Base-by-base conservation (phyloP, 2,797 vertebrate genomes). In the Lagodon rhomboides region DNA sequence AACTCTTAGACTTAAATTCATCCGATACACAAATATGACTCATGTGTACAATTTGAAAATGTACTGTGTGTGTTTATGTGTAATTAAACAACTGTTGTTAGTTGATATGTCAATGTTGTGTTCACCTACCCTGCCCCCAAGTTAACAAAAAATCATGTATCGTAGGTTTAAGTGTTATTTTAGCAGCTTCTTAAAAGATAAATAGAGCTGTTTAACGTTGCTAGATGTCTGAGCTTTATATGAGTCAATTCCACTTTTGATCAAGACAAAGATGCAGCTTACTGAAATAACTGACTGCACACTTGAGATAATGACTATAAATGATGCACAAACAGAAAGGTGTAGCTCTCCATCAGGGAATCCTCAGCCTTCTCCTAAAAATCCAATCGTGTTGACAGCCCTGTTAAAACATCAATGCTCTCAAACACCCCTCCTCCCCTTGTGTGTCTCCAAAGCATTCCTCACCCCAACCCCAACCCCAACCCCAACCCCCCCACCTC, bases 401-500 rank as follows among this genome's bases (percentile, higher is more conserved):
- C 68, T 68, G 73, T 80, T 87, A 74, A 84, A 87, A 85, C 77
- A 77, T 77, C 85, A 83, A 23, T 76, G 68, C 79, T 63, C 38
- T 58, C 41, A 47, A 49, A 67, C 41, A 64, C 59, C 55, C 75
- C 44, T 47, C 71, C 75, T 49, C 74, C 60, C 47, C 47, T 49
- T 90, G 70, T 71, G 68, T 75, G 69, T 83, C 80, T 59, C 59
- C 66, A 72, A 53, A 75, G 70, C 86, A 84, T 87, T 86, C 86
- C 82, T 77, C 63, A 17, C 75, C 61, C 70, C 27, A 50, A 44
- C 66, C 62, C 62, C 30, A 69, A 67, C 56, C 62, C 25, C 55
- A 15, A 58, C 49, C 62, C 66, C 66, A 70, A 16, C 71, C 58
- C 75, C 64, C 73, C 56, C 77, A 61, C 59, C 77, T 68, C 72